Base-by-base conservation (phyloP, 1,140 invertebrate genomes). In the Diabrotica virgifera region DNA sequence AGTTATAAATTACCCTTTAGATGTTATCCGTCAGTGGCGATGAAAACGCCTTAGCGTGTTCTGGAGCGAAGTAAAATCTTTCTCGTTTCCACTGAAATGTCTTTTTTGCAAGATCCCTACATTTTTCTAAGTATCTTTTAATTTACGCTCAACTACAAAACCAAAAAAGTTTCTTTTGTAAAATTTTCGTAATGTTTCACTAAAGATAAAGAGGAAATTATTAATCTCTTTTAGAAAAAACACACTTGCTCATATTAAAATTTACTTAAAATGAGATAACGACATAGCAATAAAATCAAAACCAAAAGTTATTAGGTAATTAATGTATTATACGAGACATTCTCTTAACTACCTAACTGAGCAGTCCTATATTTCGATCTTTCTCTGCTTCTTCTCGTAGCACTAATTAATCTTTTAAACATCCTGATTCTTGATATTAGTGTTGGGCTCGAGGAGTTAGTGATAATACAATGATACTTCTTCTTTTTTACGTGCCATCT, bases 1-100 rank as follows among this genome's bases (percentile, higher is more conserved):
- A 46, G 40, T 46, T 46, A 46, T 46, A 46, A 46, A 46, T 46
- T 46, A 46, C 40, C 40, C 40, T 46, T 46, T 46, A 46, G 40
- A 46, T 46, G 40, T 46, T 46, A 46, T 46, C 40, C 40, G 40
- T 46, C 40, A 46, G 40, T 46, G n/a, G 40, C 40, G 40, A 46
- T 46, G 40, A 46, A 46, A 46, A 46, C 40, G 40, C 8, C 40
- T 46, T 46, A 46, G 40, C 40, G 40, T 46, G 40, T 46, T 46
- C 40, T n/a, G n/a, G n/a, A 46, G 40, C 40, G 40, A 46, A 46
- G n/a, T 46, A 46, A 46, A 46, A 46, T 46, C 40, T 46, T 46
- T 46, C 40, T 46, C 40, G 40, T 46, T 46, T 46, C n/a, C 40
- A 46, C 8, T 46, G 40, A 46, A 46, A 46, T n/a, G 40, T 46